These are phyloP conservation scores for Acrobasis suavella DNA, from an alignment of 2,888 invertebrate genomes.

Conservation along the genomic window DNA sequence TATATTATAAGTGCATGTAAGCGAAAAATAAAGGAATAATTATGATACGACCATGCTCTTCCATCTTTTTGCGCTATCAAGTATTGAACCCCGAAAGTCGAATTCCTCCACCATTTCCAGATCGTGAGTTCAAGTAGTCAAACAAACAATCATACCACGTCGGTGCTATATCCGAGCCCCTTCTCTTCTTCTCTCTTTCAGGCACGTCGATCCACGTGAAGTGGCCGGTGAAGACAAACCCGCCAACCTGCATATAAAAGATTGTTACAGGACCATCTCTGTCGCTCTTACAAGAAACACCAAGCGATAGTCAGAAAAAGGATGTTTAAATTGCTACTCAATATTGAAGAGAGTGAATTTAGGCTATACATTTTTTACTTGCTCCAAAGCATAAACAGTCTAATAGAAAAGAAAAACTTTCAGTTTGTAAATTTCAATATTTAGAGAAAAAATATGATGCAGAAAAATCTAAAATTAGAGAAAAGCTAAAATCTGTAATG, in stretches of 20 bases:
- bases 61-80: too few species aligned
- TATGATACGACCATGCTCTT: too few species aligned
- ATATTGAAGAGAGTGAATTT: background rate
- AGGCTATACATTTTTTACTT: too few species aligned
- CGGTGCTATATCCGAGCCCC: slow-evolving; percentile 83
- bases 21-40: too few species aligned
- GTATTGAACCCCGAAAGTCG: too few species aligned
- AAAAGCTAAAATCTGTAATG: too few species aligned
- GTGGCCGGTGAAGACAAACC: slow-evolving; percentile 94
- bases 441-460: background rate
- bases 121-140: background rate
- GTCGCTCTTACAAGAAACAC: background rate
- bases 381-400: background rate
- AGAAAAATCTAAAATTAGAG: too few species aligned
- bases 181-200: slow-evolving; percentile 82
- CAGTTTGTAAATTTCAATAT: background rate
- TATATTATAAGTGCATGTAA: too few species aligned
- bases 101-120: too few species aligned
- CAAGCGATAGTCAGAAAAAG: background rate
- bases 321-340: background rate
- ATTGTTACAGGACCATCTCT: background rate
- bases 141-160: slow-evolving; percentile 77
- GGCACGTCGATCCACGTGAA: slow-evolving; percentile 95
- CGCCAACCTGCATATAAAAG: slow-evolving; percentile 83
- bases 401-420: background rate